A percentile compares a stretch with the other conserved stretches of the same genome.
These are phyloP conservation scores for Chaetorhynchus papuensis DNA, from an alignment of 2,113 vertebrate species.

Conservation along the genomic window DNA sequence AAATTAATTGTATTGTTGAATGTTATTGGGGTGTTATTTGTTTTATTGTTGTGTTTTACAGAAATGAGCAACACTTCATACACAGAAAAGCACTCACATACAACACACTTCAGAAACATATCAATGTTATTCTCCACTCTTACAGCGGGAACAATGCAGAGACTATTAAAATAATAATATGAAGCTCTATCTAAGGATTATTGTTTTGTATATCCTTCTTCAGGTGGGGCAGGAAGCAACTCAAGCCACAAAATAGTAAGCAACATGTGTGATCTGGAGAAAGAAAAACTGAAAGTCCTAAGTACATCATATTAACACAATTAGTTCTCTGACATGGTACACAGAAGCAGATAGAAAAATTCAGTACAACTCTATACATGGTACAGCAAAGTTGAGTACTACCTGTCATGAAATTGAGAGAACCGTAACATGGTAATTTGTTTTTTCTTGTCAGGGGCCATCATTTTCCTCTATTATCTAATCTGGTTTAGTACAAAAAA, in stretches of 20 bases:
- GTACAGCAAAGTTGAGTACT: neutral
- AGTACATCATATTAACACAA: neutral
- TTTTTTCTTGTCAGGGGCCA: neutral
- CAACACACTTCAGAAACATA: neutral
- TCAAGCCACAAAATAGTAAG: neutral
- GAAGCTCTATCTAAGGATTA: neutral
- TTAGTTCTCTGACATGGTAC: neutral
- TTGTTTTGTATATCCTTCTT: neutral
- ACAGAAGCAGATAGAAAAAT: neutral
- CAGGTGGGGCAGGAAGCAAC: neutral
- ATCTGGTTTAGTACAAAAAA: neutral
- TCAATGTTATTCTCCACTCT: neutral
- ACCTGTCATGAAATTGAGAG: neutral
- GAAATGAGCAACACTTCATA: neutral
- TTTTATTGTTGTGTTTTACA: neutral
- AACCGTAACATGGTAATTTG: neutral
- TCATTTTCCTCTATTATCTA: neutral
- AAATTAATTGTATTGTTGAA: neutral
- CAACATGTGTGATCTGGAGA: neutral
- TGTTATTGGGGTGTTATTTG: accelerated
- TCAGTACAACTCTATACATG: neutral
- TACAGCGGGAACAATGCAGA: neutral
- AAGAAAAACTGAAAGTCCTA: neutral
- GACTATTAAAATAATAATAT: neutral
- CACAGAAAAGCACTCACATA: neutral